These are phyloP conservation scores for Aphelocoma californica DNA, from an alignment of 2,797 vertebrate species.

Conservation along the genomic window DNA sequence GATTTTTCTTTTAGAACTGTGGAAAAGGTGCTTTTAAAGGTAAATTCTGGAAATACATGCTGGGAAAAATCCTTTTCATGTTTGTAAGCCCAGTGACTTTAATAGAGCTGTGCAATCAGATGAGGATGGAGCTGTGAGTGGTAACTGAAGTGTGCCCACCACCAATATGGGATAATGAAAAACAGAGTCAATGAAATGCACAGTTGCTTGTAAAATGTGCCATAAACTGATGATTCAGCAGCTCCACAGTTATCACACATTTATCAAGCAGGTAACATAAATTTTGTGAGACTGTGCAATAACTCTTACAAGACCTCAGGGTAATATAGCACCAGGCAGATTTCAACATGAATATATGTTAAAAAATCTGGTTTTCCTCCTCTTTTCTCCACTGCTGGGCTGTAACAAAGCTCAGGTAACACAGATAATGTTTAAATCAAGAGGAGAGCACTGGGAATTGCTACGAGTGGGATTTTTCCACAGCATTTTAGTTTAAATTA, in stretches of 20 bases:
- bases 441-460: neutral
- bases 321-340: neutral
- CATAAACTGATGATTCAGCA: constrained; percentile 32
- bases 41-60: neutral
- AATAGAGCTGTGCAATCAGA: neutral
- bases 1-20: neutral
- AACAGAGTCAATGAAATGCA: constrained; percentile 3
- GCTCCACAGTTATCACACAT: neutral
- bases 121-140: neutral
- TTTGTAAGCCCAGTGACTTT: neutral
- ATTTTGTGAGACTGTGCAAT: neutral
- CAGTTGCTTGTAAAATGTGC: neutral
- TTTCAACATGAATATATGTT: neutral
- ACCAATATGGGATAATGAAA: neutral
- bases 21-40: neutral
- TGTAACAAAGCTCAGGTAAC: neutral
- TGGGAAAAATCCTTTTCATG: neutral
- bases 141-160: neutral
- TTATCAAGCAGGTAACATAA: constrained; percentile 33
- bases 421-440: neutral
- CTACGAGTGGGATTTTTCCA: neutral
- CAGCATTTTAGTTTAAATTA: neutral
- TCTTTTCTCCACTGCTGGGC: neutral
- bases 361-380: neutral
- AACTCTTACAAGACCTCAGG: neutral